Conservation (phyloP, 1,140 invertebrate genomes). For the Anastrepha obliqua region DNA sequence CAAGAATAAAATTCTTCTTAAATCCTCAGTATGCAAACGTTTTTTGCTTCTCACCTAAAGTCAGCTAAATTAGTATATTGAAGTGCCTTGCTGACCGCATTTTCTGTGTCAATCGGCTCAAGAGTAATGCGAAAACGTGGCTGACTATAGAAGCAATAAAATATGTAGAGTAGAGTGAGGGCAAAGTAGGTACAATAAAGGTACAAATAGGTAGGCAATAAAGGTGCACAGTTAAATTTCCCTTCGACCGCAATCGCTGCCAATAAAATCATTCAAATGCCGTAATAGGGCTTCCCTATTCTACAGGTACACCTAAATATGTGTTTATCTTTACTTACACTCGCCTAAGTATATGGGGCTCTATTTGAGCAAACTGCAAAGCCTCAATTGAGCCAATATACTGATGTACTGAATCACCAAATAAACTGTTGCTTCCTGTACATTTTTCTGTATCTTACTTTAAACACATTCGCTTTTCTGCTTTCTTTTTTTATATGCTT, state of each 20-base stretch:
- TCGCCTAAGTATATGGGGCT: background rate
- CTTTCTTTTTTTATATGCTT: background rate
- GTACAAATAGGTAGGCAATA: background rate
- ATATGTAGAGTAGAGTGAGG: background rate
- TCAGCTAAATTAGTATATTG: background rate
- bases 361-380: no score
- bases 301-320: background rate
- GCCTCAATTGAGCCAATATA: no score
- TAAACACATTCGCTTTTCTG: background rate
- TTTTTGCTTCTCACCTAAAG: background rate
- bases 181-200: background rate
- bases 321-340: background rate
- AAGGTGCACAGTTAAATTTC: background rate
- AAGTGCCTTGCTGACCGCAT: background rate
- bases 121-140: background rate
- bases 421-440: no score
- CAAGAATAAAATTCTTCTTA: no score
- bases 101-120: constrained; percentile 21
- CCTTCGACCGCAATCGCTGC: background rate
- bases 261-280: background rate
- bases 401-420: no score
- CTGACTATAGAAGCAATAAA: background rate
- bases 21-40: no score
- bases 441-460: background rate
- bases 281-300: background rate